Conservation (phyloP, 2,113 vertebrate species). For the Pimephales promelas region DNA sequence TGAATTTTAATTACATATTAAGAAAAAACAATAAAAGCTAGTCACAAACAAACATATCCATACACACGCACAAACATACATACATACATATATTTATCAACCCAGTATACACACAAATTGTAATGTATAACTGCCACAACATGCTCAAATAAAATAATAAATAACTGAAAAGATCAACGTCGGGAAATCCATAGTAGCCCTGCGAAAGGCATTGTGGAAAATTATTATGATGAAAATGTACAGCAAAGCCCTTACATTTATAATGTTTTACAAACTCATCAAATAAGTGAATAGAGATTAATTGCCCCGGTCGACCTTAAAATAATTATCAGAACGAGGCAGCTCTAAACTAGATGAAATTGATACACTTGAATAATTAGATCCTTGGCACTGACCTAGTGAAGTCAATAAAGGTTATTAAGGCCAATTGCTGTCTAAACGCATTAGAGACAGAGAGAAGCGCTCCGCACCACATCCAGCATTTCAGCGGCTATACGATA, state of each 20-base stretch:
- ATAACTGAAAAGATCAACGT: background rate
- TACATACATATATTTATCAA: no score
- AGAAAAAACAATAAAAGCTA: no score
- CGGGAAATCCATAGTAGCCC: conserved; percentile 47
- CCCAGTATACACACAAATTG: no score
- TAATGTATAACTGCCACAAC: background rate
- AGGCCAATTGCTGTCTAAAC: conserved; percentile 88
- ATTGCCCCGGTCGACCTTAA: conserved; percentile 83
- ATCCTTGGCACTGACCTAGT: conserved; percentile 85
- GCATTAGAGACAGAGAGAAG: conserved; percentile 80
- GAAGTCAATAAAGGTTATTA: conserved; percentile 93
- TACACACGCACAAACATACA: no score
- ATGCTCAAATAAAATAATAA: background rate
- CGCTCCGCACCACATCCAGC: conserved; percentile 81
- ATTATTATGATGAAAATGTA: conserved; percentile 66
- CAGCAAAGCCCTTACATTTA: conserved; percentile 77
- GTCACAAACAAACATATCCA: no score
- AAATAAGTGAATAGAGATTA: conserved; percentile 85
- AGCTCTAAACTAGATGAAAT: conserved; percentile 87
- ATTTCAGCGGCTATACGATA: conserved; percentile 82
- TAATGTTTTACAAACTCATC: conserved; percentile 84
- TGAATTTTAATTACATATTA: no score
- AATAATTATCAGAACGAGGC: conserved; percentile 85
- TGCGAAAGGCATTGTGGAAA: conserved; percentile 56
- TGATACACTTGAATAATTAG: conserved; percentile 94